Evolutionary conservation across 2,113 vertebrate genomes (phyloP).

Genomic region (Coregonus clupeaformis): DNA sequence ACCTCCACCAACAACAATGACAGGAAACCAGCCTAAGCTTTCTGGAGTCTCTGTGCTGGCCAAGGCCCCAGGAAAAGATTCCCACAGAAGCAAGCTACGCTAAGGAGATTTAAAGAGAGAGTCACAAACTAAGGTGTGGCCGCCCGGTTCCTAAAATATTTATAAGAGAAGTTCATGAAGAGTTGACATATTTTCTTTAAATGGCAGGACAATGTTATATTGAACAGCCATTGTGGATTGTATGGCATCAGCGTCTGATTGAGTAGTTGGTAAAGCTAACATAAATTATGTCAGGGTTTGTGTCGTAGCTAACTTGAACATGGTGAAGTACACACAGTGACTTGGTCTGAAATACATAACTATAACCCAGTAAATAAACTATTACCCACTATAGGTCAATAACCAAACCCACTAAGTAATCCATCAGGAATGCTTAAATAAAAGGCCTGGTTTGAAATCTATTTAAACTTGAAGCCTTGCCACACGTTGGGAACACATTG

Average conservation of each 20-base stretch:
- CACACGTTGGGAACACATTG: not conserved
- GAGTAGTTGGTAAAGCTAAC: not conserved
- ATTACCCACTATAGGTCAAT: not conserved
- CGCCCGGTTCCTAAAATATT: not conserved
- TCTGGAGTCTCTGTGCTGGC: slow-evolving; percentile 39
- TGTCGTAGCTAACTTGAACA: not conserved
- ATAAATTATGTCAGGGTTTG: not conserved
- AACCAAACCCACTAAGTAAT: not conserved
- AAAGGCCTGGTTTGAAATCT: slow-evolving; percentile 1
- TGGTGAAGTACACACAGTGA: not conserved
- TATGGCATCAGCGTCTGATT: slow-evolving; percentile 8
- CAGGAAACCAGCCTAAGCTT: slow-evolving; percentile 63
- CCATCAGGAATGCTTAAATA: not conserved
- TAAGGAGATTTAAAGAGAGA: not conserved
- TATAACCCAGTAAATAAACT: not conserved
- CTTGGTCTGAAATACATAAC: not conserved
- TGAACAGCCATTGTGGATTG: not conserved
- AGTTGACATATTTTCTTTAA: slow-evolving; percentile 20
- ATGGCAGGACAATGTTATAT: slow-evolving; percentile 3
- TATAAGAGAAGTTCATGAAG: slow-evolving; percentile 14
- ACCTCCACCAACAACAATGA: slow-evolving; percentile 62
- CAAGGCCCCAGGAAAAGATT: slow-evolving; percentile 33
- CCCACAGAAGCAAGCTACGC: slow-evolving; percentile 20
- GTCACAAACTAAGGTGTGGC: slow-evolving; percentile 10
- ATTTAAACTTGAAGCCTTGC: not conserved